These are phyloP conservation scores for Amphimallon solstitiale DNA, from an alignment of 2,888 invertebrate species.

Conservation along the genomic window DNA sequence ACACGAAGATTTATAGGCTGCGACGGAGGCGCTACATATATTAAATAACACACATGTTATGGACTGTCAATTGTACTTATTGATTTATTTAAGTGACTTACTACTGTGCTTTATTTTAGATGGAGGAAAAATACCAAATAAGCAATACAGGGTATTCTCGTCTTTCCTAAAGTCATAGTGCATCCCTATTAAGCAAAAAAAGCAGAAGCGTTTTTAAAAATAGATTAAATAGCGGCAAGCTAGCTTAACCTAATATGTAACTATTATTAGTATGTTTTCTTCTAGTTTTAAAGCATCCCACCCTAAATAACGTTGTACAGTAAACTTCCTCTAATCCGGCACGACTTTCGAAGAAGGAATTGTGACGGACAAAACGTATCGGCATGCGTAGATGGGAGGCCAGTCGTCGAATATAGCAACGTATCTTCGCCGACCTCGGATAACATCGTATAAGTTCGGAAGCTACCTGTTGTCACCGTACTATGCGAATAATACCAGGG, in stretches of 20 bases:
- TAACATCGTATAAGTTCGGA: too few species aligned
- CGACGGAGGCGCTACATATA: conserved; percentile 80
- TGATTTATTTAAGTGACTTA: conserved; percentile 57
- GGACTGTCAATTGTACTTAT: not conserved
- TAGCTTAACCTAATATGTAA: not conserved
- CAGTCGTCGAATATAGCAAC: too few species aligned
- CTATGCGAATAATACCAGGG: too few species aligned
- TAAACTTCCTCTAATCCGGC: too few species aligned
- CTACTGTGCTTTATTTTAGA: conserved; percentile 62
- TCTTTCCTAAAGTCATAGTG: conserved; percentile 61
- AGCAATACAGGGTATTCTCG: conserved; percentile 67
- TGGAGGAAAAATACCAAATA: conserved; percentile 68
- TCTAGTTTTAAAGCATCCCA: too few species aligned
- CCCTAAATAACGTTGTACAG: too few species aligned
- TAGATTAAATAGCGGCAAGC: not conserved
- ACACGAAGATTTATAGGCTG: conserved; percentile 81
- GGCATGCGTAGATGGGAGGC: too few species aligned
- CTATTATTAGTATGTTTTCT: not conserved
- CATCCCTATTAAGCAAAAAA: conserved; percentile 54
- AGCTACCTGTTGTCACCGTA: too few species aligned
- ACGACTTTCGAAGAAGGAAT: too few species aligned
- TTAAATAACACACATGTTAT: conserved; percentile 2
- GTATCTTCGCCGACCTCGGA: too few species aligned
- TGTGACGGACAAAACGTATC: too few species aligned
- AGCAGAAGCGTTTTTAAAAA: conserved; percentile 12